Conservation (phyloP, 1,140 invertebrate genomes). For the Drosophila subobscura region DNA sequence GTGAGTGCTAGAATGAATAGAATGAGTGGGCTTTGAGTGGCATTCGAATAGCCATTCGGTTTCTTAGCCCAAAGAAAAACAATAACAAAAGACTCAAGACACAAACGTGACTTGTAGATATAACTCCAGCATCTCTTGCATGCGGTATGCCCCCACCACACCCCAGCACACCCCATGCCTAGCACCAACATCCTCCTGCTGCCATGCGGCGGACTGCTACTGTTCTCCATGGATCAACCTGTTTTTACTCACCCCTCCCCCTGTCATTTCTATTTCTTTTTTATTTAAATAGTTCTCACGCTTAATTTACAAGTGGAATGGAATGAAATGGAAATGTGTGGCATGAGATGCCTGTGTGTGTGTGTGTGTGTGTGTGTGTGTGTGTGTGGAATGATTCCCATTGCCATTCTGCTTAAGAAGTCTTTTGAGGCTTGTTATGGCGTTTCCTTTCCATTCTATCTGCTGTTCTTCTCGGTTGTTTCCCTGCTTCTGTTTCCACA, state of each 20-base stretch:
- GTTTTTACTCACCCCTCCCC: constrained; percentile 38
- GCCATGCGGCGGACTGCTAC: constrained; percentile 24
- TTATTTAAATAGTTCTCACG: constrained; percentile 66
- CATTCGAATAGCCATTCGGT: too few species aligned
- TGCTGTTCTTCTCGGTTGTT: not conserved
- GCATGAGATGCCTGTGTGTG: constrained; percentile 7
- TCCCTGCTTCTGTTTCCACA: constrained; percentile 43
- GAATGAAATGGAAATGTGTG: constrained; percentile 51
- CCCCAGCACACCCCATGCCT: constrained; percentile 7
- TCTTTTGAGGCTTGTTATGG: not conserved
- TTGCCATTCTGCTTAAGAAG: too few species aligned
- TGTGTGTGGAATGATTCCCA: constrained; percentile 17
- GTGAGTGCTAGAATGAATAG: constrained; percentile 83
- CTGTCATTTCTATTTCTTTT: constrained; percentile 20
- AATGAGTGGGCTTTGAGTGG: constrained; percentile 4
- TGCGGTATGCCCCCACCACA: constrained; percentile 28
- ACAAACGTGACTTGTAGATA: constrained; percentile 56
- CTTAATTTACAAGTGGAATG: constrained; percentile 67
- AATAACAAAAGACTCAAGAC: constrained; percentile 70
- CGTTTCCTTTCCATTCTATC: constrained; percentile 45
- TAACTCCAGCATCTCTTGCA: constrained; percentile 38
- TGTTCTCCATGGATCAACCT: constrained; percentile 42
- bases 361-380: constrained; percentile 13
- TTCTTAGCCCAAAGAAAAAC: constrained; percentile 1
- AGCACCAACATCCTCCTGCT: constrained; percentile 9